phyloP scores from a whole-genome alignment of 1,140 invertebrate genomes.

The Hormaphis cornu region DNA sequence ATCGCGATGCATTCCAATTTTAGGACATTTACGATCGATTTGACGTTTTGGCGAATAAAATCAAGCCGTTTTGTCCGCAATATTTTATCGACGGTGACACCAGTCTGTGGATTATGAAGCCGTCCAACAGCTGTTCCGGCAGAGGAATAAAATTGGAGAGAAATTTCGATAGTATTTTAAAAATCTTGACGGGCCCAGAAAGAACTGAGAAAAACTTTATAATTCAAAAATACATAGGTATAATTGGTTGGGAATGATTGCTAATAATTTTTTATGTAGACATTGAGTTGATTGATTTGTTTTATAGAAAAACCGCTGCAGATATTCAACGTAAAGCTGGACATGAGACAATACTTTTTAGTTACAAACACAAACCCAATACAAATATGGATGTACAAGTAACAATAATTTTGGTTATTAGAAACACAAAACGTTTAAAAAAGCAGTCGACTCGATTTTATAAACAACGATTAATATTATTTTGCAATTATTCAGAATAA shows the following conservation, averaged over 20 bases:
- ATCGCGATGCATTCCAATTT: neutral
- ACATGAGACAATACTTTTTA: neutral
- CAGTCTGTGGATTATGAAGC: conserved; percentile 6
- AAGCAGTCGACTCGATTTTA: too few relatives aligned
- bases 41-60: neutral
- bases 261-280: neutral
- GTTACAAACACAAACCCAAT: neutral
- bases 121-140: neutral
- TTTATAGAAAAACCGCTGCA: conserved; percentile 9
- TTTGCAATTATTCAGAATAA: too few relatives aligned
- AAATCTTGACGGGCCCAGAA: neutral
- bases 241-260: neutral
- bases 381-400: conserved; percentile 6
- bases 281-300: neutral
- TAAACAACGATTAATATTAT: too few relatives aligned
- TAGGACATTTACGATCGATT: neutral
- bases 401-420: too few relatives aligned
- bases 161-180: neutral
- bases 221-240: conserved; percentile 20
- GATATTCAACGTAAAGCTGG: neutral
- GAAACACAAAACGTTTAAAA: too few relatives aligned
- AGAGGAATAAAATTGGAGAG: neutral
- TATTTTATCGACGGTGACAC: neutral
- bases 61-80: neutral
- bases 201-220: neutral